Evolutionary conservation across 2,888 invertebrate species (phyloP).

Genomic region (Hirtodrosophila cameraria): DNA sequence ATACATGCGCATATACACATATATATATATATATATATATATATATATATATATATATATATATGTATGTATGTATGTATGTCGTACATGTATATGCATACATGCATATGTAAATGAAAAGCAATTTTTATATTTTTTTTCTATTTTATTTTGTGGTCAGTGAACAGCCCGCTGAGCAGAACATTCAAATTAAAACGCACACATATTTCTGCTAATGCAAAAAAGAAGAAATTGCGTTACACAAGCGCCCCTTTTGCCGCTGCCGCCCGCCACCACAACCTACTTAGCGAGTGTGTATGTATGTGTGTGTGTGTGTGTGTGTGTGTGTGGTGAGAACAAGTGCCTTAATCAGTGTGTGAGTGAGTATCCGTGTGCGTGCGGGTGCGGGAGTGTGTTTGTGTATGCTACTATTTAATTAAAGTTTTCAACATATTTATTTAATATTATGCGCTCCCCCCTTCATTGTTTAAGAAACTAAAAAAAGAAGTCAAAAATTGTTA

Average conservation of each 20-base stretch:
- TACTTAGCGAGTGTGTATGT: slow-evolving; percentile 8
- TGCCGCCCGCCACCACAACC: slow-evolving; percentile 28
- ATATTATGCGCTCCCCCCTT: no score
- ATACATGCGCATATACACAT: slow-evolving; percentile 24
- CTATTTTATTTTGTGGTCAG: slow-evolving; percentile 33
- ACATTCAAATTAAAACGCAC: slow-evolving; percentile 39
- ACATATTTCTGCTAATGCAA: slow-evolving; percentile 32
- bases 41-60: slow-evolving; percentile 12
- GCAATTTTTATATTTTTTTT: slow-evolving; percentile 28
- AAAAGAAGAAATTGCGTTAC: slow-evolving; percentile 71
- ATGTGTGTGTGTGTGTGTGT: slow-evolving; percentile 13
- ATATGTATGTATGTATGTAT: slow-evolving; percentile 15
- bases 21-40: slow-evolving; percentile 9
- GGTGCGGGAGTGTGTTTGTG: slow-evolving; percentile 21
- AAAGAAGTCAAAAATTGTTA: slow-evolving; percentile 19
- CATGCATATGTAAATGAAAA: slow-evolving; percentile 29
- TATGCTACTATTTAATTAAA: slow-evolving; percentile 38
- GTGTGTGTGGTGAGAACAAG: slow-evolving; percentile 48
- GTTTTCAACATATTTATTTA: no score
- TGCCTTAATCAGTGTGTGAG: slow-evolving; percentile 50
- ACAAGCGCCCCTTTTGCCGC: slow-evolving; percentile 62
- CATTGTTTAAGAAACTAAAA: no score
- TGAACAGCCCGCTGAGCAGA: slow-evolving; percentile 30
- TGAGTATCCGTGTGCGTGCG: slow-evolving; percentile 37
- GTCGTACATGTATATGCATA: background rate